Percentiles rank a stretch among this genome's conserved stretches.
Evolutionary conservation across 2,888 invertebrate genomes (phyloP).

Genomic region (Apamea monoglypha): DNA sequence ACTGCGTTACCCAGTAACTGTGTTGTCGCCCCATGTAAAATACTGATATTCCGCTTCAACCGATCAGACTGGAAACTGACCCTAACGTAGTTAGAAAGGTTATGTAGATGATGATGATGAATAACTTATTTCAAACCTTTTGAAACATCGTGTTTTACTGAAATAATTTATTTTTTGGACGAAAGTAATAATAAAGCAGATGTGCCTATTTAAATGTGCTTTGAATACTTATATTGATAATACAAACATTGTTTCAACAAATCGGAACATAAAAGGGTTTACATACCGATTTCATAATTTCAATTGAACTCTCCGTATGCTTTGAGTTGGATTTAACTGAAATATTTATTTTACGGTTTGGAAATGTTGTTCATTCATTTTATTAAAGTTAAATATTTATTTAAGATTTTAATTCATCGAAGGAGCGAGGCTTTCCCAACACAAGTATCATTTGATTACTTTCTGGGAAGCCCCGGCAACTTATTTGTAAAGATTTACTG

Average conservation of each 20-base stretch:
- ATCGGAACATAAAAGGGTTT: neutral
- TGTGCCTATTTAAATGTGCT: neutral
- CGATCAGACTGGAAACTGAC: neutral
- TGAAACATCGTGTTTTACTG: neutral
- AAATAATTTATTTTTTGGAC: neutral
- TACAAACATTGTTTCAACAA: slow-evolving; percentile 10
- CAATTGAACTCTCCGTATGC: neutral
- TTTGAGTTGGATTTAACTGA: too few species aligned
- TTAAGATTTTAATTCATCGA: too few species aligned
- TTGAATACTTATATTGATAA: neutral
- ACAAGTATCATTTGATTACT: too few species aligned
- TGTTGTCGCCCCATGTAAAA: too few species aligned
- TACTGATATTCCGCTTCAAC: neutral
- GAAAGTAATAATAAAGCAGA: too few species aligned
- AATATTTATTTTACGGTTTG: too few species aligned
- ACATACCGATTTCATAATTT: neutral
- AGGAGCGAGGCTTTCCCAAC: too few species aligned
- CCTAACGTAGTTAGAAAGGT: neutral
- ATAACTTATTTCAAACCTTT: neutral
- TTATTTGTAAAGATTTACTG: too few species aligned
- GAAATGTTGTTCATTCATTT: too few species aligned
- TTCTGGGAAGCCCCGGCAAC: too few species aligned
- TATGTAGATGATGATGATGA: neutral
- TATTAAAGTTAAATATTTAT: too few species aligned
- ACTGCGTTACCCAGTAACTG: neutral